Percentiles rank a stretch among this genome's conserved stretches.
These are phyloP conservation scores for Gryon sp. DNA, from an alignment of 1,140 invertebrate genomes.

Conservation along the genomic window DNA sequence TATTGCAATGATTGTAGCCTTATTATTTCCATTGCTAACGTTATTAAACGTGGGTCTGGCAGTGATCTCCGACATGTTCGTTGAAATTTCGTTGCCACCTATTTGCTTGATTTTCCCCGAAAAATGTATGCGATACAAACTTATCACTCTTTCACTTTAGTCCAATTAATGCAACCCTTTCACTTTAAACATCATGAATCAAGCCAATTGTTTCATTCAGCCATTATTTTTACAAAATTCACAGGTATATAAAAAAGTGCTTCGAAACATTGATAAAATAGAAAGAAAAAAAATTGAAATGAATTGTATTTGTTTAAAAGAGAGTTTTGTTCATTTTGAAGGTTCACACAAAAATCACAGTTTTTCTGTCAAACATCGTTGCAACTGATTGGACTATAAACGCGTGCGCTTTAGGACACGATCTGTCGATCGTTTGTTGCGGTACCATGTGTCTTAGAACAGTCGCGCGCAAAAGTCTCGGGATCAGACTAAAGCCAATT, in stretches of 20 bases:
- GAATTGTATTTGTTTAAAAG: too few relatives aligned
- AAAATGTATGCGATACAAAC: too few relatives aligned
- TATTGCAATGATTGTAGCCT: slow-evolving; percentile 50
- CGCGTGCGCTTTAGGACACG: not conserved
- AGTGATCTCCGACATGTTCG: slow-evolving; percentile 65
- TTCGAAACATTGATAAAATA: too few relatives aligned
- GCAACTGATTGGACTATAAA: not conserved
- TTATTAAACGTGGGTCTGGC: slow-evolving; percentile 57
- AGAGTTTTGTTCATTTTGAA: not conserved
- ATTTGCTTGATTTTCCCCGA: too few relatives aligned
- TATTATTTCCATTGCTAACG: slow-evolving; percentile 61
- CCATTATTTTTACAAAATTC: too few relatives aligned
- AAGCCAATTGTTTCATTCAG: not conserved
- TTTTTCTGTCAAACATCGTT: too few relatives aligned
- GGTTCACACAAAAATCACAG: too few relatives aligned
- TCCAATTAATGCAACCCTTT: slow-evolving; percentile 7
- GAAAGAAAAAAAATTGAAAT: too few relatives aligned
- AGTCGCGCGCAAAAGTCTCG: slow-evolving; percentile 59
- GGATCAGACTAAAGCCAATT: slow-evolving; percentile 62
- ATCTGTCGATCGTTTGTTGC: not conserved
- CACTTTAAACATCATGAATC: slow-evolving; percentile 16
- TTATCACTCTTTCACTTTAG: slow-evolving; percentile 35
- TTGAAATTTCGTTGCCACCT: not conserved
- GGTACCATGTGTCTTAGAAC: slow-evolving; percentile 18
- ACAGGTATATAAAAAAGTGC: too few relatives aligned